Base-by-base conservation (phyloP, 2,113 vertebrate species). In the Charina bottae region DNA sequence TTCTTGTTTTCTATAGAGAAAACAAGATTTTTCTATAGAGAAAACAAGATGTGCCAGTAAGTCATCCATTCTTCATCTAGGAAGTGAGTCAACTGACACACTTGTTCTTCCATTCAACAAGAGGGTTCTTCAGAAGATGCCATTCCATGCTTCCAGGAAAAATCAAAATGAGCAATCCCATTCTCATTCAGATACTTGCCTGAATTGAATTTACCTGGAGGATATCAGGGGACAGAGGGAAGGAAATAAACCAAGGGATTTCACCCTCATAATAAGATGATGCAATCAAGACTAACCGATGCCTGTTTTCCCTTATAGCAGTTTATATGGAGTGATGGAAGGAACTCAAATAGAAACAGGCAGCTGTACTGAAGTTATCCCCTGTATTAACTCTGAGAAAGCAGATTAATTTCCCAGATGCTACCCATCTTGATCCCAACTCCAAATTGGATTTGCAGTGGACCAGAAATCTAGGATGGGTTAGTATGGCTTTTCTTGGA, bases 91-190 rank as follows among this genome's bases (percentile, higher is more conserved):
- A 42, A 15, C 19, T 28, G 11, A 26, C 4, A 68, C 53, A 83
- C 15, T 8, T 92, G 88, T 89, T 87, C 62, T 93, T 78, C 85
- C 85, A 17, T 37, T 60, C 49, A 24, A 17, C 60, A 55, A 23
- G 2, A 87, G 28, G 62, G 0, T 55, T 33, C 0, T 83, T 68
- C 87, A 49, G 85, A 2, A 21, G 84, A 11, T 13, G 2, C 6
- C 87, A 90, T 37, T 92, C 85, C 53, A 21, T 88, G 59, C 21
- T 54, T 60, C 19, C 11, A 90, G 7, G 59, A 96, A 88, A 85
- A 0, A 0, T 0, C 58, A 78, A 89, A 89, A 3, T 2, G 23
- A 56, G 49, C 49, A 42, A 86, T n/a, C 90, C 28, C 33, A 60
- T 72, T 46, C 26, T 55, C 86, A 83, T 4, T 60, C 1, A 42